Percentiles rank a stretch among this genome's conserved stretches.
phyloP scores from a whole-genome alignment of 2,113 vertebrate species.

The Burhinus bistriatus region DNA sequence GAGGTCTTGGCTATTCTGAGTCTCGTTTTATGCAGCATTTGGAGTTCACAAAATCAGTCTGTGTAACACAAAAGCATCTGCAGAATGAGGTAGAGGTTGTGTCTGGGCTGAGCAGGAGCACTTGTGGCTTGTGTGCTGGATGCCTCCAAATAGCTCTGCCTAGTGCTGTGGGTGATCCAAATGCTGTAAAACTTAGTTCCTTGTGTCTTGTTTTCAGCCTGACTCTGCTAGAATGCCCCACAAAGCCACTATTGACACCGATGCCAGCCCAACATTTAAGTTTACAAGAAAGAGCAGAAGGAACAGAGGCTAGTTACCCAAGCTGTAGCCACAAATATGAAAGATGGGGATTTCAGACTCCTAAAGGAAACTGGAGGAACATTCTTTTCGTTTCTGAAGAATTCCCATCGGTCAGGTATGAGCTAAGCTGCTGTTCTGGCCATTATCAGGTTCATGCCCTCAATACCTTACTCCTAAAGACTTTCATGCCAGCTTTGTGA shows the following conservation, averaged over 20 bases:
- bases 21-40: background rate
- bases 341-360: background rate
- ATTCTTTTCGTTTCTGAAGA: background rate
- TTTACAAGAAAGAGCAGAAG: background rate
- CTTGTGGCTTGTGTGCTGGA: background rate
- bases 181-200: background rate
- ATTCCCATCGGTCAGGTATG: background rate
- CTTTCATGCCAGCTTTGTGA: background rate
- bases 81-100: background rate
- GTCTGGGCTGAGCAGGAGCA: background rate
- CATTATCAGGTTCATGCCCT: background rate
- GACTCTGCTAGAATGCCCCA: background rate
- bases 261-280: background rate
- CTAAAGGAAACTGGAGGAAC: background rate
- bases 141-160: background rate
- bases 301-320: background rate
- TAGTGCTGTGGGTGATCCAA: background rate
- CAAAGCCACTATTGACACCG: background rate
- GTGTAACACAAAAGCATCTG: background rate
- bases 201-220: background rate
- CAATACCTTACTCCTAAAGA: background rate
- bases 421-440: background rate
- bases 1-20: background rate
- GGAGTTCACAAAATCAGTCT: background rate
- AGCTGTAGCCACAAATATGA: background rate